phyloP scores from a whole-genome alignment of 1,140 invertebrate species.

The Halesus radiatus region DNA sequence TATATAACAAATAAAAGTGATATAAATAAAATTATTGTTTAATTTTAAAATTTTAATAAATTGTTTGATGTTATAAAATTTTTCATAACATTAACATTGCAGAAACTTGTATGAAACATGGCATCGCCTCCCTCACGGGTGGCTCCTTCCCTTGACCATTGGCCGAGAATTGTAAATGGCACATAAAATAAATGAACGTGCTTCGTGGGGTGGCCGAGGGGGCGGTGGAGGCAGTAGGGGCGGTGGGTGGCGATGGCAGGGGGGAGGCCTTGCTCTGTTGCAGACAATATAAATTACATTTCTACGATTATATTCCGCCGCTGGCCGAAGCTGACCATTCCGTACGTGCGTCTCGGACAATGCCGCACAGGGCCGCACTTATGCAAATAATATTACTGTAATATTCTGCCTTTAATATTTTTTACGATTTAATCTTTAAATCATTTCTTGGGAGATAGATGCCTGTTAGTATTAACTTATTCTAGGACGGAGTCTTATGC shows the following conservation, averaged over 20 bases:
- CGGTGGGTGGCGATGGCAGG: constrained; percentile 47
- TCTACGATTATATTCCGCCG: constrained; percentile 70
- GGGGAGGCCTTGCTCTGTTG: constrained; percentile 67
- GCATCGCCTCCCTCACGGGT: neutral
- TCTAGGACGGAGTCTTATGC: too few species aligned
- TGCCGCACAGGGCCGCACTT: constrained; percentile 35
- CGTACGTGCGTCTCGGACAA: constrained; percentile 46
- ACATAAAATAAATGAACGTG: constrained; percentile 74
- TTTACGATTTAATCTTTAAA: too few species aligned
- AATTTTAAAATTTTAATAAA: too few species aligned
- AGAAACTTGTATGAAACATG: constrained; percentile 42
- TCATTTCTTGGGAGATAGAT: too few species aligned
- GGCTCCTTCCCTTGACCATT: constrained; percentile 70
- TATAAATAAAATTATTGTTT: too few species aligned
- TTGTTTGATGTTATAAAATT: too few species aligned
- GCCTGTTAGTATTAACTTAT: too few species aligned
- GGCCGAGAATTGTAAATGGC: constrained; percentile 74
- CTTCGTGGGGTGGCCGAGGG: constrained; percentile 60
- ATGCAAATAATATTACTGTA: neutral
- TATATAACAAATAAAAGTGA: too few species aligned
- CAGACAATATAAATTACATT: constrained; percentile 74
- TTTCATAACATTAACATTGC: constrained; percentile 5
- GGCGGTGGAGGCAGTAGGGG: constrained; percentile 19
- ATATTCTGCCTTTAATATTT: neutral
- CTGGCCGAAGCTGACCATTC: constrained; percentile 62